phyloP scores from a whole-genome alignment of 2,888 invertebrate species.

The Orchesella flavescens region DNA sequence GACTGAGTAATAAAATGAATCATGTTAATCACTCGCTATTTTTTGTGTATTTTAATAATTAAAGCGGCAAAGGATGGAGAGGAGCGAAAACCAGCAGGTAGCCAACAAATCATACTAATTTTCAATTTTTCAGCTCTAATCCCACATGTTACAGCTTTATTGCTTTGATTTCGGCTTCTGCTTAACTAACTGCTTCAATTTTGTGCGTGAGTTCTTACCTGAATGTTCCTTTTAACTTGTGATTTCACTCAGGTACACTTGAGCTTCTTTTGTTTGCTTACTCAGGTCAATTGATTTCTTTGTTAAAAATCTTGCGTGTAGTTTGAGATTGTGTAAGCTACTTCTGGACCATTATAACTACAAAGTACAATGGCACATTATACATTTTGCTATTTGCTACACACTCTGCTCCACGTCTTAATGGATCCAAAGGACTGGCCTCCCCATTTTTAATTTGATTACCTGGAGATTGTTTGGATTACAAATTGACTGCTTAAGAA shows the following conservation, averaged over 20 bases:
- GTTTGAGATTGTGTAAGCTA: too few species aligned
- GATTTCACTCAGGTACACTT: too few species aligned
- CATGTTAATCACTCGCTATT: conserved; percentile 1
- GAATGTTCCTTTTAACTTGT: too few species aligned
- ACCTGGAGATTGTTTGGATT: conserved; percentile 19
- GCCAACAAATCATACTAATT: conserved; percentile 70
- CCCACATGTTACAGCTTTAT: conserved; percentile 28
- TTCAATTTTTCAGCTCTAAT: conserved; percentile 58
- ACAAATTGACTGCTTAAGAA: conserved; percentile 49
- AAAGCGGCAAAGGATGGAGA: conserved; percentile 82
- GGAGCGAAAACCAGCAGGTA: conserved; percentile 82
- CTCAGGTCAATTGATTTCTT: too few species aligned
- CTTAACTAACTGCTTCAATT: conserved; percentile 18
- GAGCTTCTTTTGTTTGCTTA: too few species aligned
- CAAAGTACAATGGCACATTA: too few species aligned
- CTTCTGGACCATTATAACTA: too few species aligned
- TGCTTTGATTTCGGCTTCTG: conserved; percentile 2
- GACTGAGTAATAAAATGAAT: neutral
- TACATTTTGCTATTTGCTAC: too few species aligned
- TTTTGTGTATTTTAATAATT: conserved; percentile 58
- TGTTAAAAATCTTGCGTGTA: too few species aligned
- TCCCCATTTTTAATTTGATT: conserved; percentile 19
- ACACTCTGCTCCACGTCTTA: too few species aligned
- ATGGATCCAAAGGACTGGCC: too few species aligned
- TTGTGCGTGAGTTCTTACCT: neutral